Evolutionary conservation across 2,888 invertebrate species (phyloP).

Genomic region (Yponomeuta cagnagella): DNA sequence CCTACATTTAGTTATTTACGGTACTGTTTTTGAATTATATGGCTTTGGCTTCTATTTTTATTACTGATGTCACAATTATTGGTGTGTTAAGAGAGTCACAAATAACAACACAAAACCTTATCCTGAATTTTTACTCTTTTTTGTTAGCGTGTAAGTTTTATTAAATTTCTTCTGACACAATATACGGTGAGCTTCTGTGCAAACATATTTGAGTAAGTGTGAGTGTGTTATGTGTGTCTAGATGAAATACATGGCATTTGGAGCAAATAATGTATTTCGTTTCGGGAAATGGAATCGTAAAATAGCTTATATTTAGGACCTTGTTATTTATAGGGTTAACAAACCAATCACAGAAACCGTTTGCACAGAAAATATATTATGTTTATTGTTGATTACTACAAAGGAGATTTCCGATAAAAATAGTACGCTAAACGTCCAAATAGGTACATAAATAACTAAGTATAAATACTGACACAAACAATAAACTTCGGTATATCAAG

Average conservation of each 20-base stretch:
- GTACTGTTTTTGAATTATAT: too few relatives aligned
- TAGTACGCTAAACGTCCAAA: not conserved
- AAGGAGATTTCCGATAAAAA: not conserved
- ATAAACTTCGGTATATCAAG: too few relatives aligned
- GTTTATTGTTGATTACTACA: not conserved
- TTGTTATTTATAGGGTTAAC: not conserved
- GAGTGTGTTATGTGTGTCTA: not conserved
- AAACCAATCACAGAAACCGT: not conserved
- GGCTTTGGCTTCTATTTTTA: too few relatives aligned
- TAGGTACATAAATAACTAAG: not conserved
- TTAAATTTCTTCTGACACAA: too few relatives aligned
- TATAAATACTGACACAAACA: not conserved
- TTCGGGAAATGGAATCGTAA: not conserved
- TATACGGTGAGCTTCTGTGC: not conserved
- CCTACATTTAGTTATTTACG: too few relatives aligned
- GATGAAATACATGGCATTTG: not conserved
- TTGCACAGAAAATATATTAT: not conserved
- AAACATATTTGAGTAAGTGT: not conserved
- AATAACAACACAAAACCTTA: too few relatives aligned
- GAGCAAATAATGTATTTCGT: not conserved
- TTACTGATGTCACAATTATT: too few relatives aligned
- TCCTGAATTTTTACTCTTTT: too few relatives aligned
- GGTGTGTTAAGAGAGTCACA: too few relatives aligned
- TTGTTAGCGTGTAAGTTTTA: too few relatives aligned
- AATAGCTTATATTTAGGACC: not conserved